phyloP scores from a whole-genome alignment of 2,113 vertebrate species.

The Cygnus buccinator region DNA sequence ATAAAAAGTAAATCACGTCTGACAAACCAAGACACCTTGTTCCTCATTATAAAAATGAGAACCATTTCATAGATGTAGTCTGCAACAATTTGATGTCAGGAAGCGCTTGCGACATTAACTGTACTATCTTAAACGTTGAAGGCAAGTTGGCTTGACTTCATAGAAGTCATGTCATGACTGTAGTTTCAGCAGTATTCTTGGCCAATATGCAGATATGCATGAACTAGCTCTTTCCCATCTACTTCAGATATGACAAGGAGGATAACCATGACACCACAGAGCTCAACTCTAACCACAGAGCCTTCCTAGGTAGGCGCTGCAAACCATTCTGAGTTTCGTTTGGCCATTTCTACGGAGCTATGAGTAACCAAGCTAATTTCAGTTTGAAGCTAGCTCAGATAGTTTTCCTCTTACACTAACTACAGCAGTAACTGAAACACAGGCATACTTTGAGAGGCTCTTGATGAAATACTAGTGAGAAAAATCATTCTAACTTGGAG shows the following conservation, averaged over 20 bases:
- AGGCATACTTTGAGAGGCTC: neutral
- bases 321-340: neutral
- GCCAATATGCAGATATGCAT: neutral
- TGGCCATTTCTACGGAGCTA: neutral
- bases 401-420: neutral
- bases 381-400: neutral
- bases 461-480: neutral
- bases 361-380: neutral
- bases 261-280: conserved; percentile 24
- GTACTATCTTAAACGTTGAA: neutral
- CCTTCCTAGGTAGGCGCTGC: neutral
- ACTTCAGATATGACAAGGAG: conserved; percentile 45
- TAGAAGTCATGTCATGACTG: neutral
- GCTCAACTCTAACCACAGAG: conserved; percentile 26
- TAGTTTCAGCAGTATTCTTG: neutral
- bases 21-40: neutral
- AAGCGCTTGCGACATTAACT: neutral
- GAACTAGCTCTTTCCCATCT: neutral
- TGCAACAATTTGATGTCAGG: neutral
- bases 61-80: neutral
- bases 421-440: neutral
- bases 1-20: neutral
- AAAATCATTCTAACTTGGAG: neutral
- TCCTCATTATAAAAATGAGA: neutral
- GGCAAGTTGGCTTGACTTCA: neutral